Base-by-base conservation (phyloP, 2,797 vertebrate species). In the Pipistrellus pipistrellus region DNA sequence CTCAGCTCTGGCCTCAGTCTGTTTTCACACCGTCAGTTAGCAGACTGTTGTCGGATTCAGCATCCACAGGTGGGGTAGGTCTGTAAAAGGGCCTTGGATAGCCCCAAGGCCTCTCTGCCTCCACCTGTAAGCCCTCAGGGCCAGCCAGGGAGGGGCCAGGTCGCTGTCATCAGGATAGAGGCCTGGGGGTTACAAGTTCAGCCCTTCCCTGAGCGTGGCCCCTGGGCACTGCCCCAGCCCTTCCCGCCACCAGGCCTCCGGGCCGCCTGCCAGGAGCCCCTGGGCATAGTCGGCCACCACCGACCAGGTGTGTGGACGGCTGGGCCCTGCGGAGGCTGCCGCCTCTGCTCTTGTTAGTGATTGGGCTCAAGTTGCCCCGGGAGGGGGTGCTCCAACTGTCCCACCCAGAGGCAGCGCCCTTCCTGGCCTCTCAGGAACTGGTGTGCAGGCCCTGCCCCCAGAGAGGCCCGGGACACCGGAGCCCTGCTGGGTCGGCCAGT, bases 61-160 rank as follows among this genome's bases (percentile, higher is more conserved):
- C 41, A 48, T 57, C 57, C 62, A 15, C 53, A 92, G 69, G 68
- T 86, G 85, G 90, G 94, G 90, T 85, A 85, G 78, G 30, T 7
- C 92, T 75, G 83, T 93, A 95, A 97, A 96, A 88, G 44, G 18
- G 32, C 72, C 57, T 32, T 85, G 84, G 89, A 87, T 18, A 46
- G 46, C 44, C 2, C 1, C 15, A 23, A 2, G 1, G 66, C 59
- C 85, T 64, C 72, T 73, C 62, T 86, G 71, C 30, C 62, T 64
- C 69, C 59, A 69, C 77, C 82, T 64, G 30, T 94, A 90, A 96
- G 95, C 14, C 17, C 62, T 18, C 48, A 41, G 51, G 12, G 53
- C 55, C 27, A 8, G 41, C 21, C 66, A 35, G 85, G 20, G 38
- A 68, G 57, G 51, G 21, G 9, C 30, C 0, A 25, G 76, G 64